Evolutionary conservation across 2,113 vertebrate genomes (phyloP), one percentile per base, ranked within the genome.

Genomic region (Vimba vimba): DNA sequence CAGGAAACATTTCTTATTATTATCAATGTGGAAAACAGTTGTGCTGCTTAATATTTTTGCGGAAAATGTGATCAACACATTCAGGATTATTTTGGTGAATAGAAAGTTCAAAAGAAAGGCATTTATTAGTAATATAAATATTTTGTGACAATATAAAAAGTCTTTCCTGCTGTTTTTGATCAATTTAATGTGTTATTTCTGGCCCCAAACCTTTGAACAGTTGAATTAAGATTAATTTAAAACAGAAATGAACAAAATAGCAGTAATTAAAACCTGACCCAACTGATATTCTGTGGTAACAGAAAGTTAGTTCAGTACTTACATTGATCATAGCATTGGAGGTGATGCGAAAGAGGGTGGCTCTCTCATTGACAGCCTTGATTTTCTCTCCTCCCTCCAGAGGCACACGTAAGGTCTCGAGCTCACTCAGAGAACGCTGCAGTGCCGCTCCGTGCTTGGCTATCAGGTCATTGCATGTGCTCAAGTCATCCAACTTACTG

Each of bases 251-350:
- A 8, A 57, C 2, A 66, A 68, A 68, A 33, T 68, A 68, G 6
- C 27, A 30, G 30, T 33, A 66, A 66, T 9, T 69, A 19, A 36
- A 69, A 21, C 30, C 23, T 25, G 43, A 15, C 12, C 43, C 23
- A 75, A 39, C 10, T 39, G 30, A 47, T 15, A n/a, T 75, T 15
- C 1, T 45, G 21, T 45, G 43, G 8, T 43, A 75, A 75, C 73
- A 75, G 66, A 21, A 69, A 69, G 19, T 69, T 36, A 36, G 66
- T 39, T 62, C 59, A 83, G 47, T 79, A 95, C 94, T 95, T 87
- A 95, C 95, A 91, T 95, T 95, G 94, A 99, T 98, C 98, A 99
- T 99, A 96, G 97, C 98, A 99, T 99, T 99, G 89, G 98, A 98
- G 75, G 98, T 98, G 95, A 99, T 99, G 86, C 98, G 95, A 94